Conservation (phyloP, 2,888 invertebrate species). For the Seira sanloemensis region DNA sequence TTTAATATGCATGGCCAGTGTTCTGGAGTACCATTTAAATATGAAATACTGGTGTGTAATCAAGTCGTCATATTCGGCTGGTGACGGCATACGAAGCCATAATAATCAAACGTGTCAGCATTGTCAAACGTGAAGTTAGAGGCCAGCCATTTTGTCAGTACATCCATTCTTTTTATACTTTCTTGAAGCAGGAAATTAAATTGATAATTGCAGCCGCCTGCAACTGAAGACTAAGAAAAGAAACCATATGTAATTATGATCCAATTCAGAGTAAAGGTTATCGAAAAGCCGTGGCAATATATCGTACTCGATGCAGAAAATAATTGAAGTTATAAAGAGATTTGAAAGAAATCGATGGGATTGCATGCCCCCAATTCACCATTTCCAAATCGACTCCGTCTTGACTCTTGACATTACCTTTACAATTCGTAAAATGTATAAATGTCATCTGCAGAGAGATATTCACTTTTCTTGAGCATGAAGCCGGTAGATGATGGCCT, state of each 20-base stretch:
- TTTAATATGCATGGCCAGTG: background rate
- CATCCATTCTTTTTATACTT: background rate
- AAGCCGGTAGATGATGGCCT: background rate
- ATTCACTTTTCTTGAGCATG: background rate
- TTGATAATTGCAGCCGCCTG: background rate
- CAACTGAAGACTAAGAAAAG: too few species aligned
- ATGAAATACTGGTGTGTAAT: background rate
- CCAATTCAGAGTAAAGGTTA: too few species aligned
- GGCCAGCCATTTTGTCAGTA: background rate
- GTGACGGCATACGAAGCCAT: background rate
- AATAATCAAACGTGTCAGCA: background rate
- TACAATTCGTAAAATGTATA: background rate
- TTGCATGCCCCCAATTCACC: too few species aligned
- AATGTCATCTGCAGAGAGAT: constrained; percentile 12
- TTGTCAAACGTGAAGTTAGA: background rate
- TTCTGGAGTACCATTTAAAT: background rate
- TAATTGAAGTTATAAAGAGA: too few species aligned
- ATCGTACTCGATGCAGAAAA: too few species aligned
- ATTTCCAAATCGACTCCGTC: too few species aligned
- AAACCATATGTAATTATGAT: too few species aligned
- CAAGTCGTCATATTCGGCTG: background rate
- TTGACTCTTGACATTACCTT: background rate
- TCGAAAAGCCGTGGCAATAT: too few species aligned
- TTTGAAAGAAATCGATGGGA: too few species aligned
- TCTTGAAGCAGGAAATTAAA: background rate